A percentile compares a stretch with the other conserved stretches of the same genome.
phyloP scores from a whole-genome alignment of 35 echinoderm and acorn worm genomes.

The Hemicentrotus pulcherrimus region DNA sequence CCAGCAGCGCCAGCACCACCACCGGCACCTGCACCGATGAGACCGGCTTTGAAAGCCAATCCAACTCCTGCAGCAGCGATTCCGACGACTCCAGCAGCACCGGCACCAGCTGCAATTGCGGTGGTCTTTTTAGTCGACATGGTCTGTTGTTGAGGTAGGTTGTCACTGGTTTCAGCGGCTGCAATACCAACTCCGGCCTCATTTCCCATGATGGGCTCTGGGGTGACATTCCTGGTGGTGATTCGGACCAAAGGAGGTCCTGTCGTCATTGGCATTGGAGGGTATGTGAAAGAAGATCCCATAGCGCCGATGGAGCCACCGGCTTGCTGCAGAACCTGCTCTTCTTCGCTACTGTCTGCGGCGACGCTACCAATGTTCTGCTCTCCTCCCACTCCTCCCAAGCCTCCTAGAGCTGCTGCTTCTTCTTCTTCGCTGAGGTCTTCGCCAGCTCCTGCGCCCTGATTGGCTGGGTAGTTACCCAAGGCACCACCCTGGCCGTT shows the following conservation, averaged over 20 bases:
- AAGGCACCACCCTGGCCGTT: neutral
- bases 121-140: conserved; percentile 7
- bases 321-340: neutral
- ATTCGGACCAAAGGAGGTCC: neutral
- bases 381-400: neutral
- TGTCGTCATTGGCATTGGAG: neutral
- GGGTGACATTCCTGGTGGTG: neutral
- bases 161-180: neutral
- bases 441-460: neutral
- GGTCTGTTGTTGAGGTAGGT: neutral
- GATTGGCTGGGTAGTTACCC: neutral
- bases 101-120: neutral
- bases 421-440: neutral
- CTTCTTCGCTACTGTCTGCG: neutral
- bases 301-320: neutral
- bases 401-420: neutral
- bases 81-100: conserved; percentile 15
- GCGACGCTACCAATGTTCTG: neutral
- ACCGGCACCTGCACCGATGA: neutral
- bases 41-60: neutral
- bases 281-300: neutral
- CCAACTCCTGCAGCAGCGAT: neutral
- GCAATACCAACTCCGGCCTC: neutral
- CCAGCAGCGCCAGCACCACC: neutral
- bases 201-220: neutral